Evolutionary conservation across 2,888 invertebrate species (phyloP).

Genomic region (Neoascia interrupta): DNA sequence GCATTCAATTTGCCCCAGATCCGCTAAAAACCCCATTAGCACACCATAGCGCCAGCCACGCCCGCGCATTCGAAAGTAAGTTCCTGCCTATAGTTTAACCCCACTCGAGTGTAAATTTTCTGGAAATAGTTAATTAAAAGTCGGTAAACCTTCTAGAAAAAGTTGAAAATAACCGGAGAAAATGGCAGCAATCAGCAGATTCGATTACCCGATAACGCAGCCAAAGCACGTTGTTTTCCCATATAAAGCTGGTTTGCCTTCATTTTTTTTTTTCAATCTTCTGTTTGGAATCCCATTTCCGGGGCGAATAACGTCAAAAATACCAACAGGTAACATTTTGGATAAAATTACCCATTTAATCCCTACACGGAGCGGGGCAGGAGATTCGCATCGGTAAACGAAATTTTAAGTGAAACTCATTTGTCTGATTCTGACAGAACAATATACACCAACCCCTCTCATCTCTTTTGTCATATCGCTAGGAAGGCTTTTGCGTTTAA

Average conservation of each 20-base stretch:
- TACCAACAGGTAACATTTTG: slow-evolving; percentile 27
- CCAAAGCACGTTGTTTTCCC: background rate
- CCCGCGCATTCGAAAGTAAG: background rate
- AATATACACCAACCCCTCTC: background rate
- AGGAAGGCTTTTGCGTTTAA: background rate
- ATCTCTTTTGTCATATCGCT: background rate
- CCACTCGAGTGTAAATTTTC: background rate
- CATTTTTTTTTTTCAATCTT: background rate
- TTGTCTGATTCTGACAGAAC: slow-evolving; percentile 18
- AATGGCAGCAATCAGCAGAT: slow-evolving; percentile 19
- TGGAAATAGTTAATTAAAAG: slow-evolving; percentile 28
- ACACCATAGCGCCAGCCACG: background rate
- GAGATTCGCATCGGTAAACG: too few species aligned
- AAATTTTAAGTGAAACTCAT: slow-evolving; percentile 8
- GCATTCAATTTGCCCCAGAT: background rate
- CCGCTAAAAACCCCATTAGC: background rate
- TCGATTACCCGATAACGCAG: slow-evolving; percentile 29
- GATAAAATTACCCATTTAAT: slow-evolving; percentile 37
- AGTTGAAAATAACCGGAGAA: background rate
- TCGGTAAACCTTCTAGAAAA: slow-evolving; percentile 19
- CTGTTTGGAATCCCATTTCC: background rate
- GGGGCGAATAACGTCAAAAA: slow-evolving; percentile 5
- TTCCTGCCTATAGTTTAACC: slow-evolving; percentile 1
- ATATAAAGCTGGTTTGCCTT: too few species aligned
- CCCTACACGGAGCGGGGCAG: background rate